Evolutionary conservation across 1,140 invertebrate species (phyloP).

Genomic region (Luehdorfia chinensis): DNA sequence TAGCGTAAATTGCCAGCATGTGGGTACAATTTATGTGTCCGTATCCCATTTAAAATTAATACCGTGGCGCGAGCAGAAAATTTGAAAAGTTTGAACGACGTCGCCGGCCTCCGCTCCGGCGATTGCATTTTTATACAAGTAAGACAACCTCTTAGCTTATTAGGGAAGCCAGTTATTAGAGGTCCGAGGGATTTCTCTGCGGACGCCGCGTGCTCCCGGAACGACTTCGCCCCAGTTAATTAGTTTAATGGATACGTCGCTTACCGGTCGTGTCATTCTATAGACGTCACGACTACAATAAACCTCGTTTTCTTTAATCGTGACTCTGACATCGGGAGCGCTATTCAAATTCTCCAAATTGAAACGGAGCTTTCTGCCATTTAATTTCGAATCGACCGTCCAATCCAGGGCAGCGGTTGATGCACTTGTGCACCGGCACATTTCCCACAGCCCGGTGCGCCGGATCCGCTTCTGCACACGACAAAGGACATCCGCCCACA

Average conservation of each 20-base stretch:
- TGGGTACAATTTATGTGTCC: slow-evolving; percentile 51
- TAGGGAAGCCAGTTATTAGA: slow-evolving; percentile 65
- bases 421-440: slow-evolving; percentile 69
- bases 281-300: slow-evolving; percentile 42
- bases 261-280: slow-evolving; percentile 40
- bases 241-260: slow-evolving; percentile 64
- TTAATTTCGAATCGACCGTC: slow-evolving; percentile 55
- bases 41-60: slow-evolving; percentile 68
- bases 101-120: slow-evolving; percentile 46
- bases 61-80: slow-evolving; percentile 58
- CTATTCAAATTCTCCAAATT: slow-evolving; percentile 54
- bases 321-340: slow-evolving; percentile 31
- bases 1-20: slow-evolving; percentile 48
- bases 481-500: slow-evolving; percentile 74
- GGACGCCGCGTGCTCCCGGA: slow-evolving; percentile 38
- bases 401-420: slow-evolving; percentile 58
- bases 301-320: slow-evolving; percentile 40
- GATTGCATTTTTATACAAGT: slow-evolving; percentile 70
- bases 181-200: slow-evolving; percentile 51
- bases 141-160: slow-evolving; percentile 73
- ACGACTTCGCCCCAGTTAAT: slow-evolving; percentile 59
- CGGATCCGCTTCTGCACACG: slow-evolving; percentile 56
- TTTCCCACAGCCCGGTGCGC: slow-evolving; percentile 59
- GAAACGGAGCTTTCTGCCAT: slow-evolving; percentile 53
- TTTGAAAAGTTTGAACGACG: slow-evolving; percentile 73